phyloP scores from a whole-genome alignment of 2,888 invertebrate species.

The Eupithecia insigniata region DNA sequence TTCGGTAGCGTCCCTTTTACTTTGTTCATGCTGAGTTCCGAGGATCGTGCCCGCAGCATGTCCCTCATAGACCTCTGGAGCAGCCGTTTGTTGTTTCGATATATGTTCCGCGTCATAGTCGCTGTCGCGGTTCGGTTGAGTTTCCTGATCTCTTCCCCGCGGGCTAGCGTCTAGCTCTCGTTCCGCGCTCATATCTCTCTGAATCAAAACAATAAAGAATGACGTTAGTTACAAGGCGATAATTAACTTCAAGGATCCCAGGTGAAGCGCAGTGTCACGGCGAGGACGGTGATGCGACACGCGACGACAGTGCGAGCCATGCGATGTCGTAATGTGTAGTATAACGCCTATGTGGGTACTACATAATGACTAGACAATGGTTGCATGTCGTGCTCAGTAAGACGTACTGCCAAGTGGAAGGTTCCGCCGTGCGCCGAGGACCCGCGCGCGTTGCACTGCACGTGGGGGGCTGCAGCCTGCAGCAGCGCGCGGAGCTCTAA shows the following conservation, averaged over 20 bases:
- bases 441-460: not conserved
- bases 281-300: not conserved
- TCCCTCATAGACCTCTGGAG: constrained; percentile 23
- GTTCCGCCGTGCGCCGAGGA: not conserved
- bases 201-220: not conserved
- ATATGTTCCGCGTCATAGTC: constrained; percentile 24
- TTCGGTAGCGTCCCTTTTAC: constrained; percentile 16
- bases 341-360: not conserved
- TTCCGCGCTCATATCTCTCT: not conserved
- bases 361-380: not conserved
- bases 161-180: not conserved
- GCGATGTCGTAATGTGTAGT: not conserved
- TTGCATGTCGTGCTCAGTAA: not conserved
- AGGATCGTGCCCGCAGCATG: constrained; percentile 18
- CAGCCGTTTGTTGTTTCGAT: constrained; percentile 17
- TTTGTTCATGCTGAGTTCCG: constrained; percentile 7
- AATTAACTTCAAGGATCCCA: not conserved
- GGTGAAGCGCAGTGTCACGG: not conserved
- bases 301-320: not conserved
- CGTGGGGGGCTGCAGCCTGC: not conserved
- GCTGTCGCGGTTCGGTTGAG: not conserved
- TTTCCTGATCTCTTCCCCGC: not conserved
- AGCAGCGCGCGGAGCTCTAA: too few species aligned
- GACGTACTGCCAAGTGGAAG: not conserved
- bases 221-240: not conserved